Evolutionary conservation across 2,113 vertebrate genomes (phyloP), one percentile per base, ranked within the genome.

Genomic region (Perca flavescens): DNA sequence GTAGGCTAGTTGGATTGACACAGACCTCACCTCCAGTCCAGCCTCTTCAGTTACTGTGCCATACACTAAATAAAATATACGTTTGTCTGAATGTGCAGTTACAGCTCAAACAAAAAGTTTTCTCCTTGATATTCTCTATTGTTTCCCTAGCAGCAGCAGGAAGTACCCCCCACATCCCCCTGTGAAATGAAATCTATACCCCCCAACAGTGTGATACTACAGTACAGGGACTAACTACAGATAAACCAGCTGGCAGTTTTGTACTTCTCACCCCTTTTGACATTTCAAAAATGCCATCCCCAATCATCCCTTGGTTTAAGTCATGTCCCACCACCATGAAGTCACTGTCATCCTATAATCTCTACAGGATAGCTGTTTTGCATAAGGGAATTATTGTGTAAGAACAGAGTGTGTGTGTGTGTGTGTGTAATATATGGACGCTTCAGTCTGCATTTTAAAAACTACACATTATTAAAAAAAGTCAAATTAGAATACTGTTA

Each of bases 231-330:
- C 43, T 52, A 83, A 84, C 56, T 50, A 82, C 61, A 84, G 82
- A 90, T 82, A 84, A 88, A 65, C 43, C 80, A 81, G 79, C 71
- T 86, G 68, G 79, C 74, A 85, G 73, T 54, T 85, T 49, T 86
- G 83, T 73, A 72, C 74, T 84, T 82, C 72, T 81, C 79, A 89
- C 54, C 74, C 74, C 62, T 88, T 76, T 66, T 89, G 87, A 88
- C 90, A 93, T 89, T 91, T 93, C 21, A 77, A 65, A 89, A 90
- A 90, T 86, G 88, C 62, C 85, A 88, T 62, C 58, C 46, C 66
- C 72, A 78, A 63, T 84, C 87, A 82, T 88, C 69, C 62, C 61
- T 77, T 25, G 70, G 77, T 61, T 84, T 87, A 90, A 84, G 82
- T 74, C 66, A 66, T 65, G 74, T 82, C 73, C 71, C 40, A 77